Evolutionary conservation across 1,140 invertebrate genomes (phyloP).

Genomic region (Proctacanthus coquilletti): DNA sequence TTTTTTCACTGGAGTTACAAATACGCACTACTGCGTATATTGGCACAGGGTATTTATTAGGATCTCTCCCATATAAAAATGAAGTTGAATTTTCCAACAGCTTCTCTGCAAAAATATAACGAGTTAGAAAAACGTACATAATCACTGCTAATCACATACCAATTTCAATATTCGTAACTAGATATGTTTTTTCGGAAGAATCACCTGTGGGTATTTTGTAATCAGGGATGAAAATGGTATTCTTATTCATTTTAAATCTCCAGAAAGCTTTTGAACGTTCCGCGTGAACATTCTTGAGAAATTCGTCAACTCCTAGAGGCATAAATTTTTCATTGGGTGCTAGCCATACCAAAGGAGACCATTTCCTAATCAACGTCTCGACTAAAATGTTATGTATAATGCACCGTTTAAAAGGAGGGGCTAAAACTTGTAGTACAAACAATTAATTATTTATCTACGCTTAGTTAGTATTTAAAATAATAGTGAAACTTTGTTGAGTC

Average conservation of each 20-base stretch:
- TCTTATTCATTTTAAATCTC: slow-evolving; percentile 16
- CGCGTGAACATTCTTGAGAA: slow-evolving; percentile 38
- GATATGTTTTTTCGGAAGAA: slow-evolving; percentile 31
- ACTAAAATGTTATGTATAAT: no score
- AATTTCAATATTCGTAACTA: slow-evolving; percentile 36
- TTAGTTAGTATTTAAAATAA: no score
- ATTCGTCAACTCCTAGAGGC: slow-evolving; percentile 41
- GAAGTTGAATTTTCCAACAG: slow-evolving; percentile 37
- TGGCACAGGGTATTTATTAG: slow-evolving; percentile 35
- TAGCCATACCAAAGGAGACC: slow-evolving; percentile 48
- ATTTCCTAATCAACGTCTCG: slow-evolving; percentile 33
- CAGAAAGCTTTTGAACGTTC: slow-evolving; percentile 11
- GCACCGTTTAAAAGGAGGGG: no score
- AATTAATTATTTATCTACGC: no score
- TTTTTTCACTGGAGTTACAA: no score
- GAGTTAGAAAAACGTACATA: neutral
- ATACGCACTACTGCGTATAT: slow-evolving; percentile 43
- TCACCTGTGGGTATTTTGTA: slow-evolving; percentile 16
- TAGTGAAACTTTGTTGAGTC: no score
- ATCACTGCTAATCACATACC: slow-evolving; percentile 19
- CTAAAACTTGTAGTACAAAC: no score
- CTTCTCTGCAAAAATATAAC: slow-evolving; percentile 25
- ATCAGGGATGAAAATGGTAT: slow-evolving; percentile 14
- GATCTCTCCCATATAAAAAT: slow-evolving; percentile 42
- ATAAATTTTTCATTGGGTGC: slow-evolving; percentile 45